A percentile compares a stretch with the other conserved stretches of the same genome.
Conservation (phyloP, 2,888 invertebrate species). For the Drosophila longiperda region DNA sequence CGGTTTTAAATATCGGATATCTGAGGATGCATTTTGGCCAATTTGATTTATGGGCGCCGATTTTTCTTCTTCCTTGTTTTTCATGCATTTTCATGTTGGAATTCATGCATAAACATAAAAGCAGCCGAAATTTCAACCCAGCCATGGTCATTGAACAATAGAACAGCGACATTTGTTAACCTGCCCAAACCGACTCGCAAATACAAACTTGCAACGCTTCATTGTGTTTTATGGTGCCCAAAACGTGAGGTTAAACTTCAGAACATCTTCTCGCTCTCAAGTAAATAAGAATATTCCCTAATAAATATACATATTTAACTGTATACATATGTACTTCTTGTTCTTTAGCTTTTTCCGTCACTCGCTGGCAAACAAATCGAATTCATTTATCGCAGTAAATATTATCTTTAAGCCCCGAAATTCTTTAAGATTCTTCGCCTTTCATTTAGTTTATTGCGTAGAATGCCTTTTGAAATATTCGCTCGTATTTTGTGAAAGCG, state of each 20-base stretch:
- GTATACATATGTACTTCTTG: slow-evolving; percentile 24
- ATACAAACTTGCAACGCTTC: slow-evolving; percentile 60
- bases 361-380: slow-evolving; percentile 58
- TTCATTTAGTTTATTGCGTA: slow-evolving; percentile 58
- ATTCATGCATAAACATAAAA: slow-evolving; percentile 79
- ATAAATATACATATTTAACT: slow-evolving; percentile 25
- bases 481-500: slow-evolving; percentile 43
- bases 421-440: slow-evolving; percentile 36
- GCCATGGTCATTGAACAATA: slow-evolving; percentile 68
- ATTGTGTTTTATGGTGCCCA: slow-evolving; percentile 72
- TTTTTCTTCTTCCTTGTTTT: slow-evolving; percentile 69
- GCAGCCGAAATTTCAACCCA: slow-evolving; percentile 69
- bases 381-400: slow-evolving; percentile 55
- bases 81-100: slow-evolving; percentile 73
- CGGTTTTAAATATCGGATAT: slow-evolving; percentile 19
- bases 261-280: slow-evolving; percentile 48
- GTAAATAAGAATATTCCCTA: slow-evolving; percentile 34
- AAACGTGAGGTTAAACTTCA: slow-evolving; percentile 73
- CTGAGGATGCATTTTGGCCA: slow-evolving; percentile 55
- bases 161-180: slow-evolving; percentile 59
- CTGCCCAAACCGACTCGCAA: slow-evolving; percentile 12
- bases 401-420: slow-evolving; percentile 46
- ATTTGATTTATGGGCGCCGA: slow-evolving; percentile 71
- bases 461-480: slow-evolving; percentile 30
- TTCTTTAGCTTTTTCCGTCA: slow-evolving; percentile 46